phyloP scores from a whole-genome alignment of 2,888 invertebrate genomes.

The Cryptosula pallasiana region DNA sequence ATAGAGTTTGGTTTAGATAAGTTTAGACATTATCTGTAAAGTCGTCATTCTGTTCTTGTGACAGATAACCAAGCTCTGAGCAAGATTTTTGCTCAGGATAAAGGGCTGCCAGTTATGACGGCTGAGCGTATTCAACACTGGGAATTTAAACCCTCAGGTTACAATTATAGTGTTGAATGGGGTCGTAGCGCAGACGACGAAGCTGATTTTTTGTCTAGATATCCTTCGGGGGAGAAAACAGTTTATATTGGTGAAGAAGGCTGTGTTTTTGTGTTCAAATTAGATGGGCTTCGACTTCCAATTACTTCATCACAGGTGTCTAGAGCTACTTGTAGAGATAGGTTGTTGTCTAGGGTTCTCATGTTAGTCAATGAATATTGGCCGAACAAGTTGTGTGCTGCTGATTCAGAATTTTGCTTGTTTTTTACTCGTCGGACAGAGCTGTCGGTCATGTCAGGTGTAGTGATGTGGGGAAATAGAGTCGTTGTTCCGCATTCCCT shows the following conservation, averaged over 20 bases:
- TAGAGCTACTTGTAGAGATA: background rate
- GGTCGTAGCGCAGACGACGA: background rate
- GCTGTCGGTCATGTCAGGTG: background rate
- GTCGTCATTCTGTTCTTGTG: background rate
- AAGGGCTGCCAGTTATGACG: background rate
- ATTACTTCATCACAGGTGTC: background rate
- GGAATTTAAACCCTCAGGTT: background rate
- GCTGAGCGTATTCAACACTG: background rate
- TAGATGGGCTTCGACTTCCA: background rate
- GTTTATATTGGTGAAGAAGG: background rate
- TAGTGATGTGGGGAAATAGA: background rate
- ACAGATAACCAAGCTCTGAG: background rate
- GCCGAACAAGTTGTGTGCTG: background rate
- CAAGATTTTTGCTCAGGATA: background rate
- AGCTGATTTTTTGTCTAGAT: background rate
- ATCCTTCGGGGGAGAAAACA: background rate
- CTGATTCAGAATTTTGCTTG: background rate
- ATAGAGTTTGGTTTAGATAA: background rate
- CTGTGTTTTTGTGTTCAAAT: background rate
- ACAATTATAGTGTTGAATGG: background rate
- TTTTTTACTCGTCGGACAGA: background rate
- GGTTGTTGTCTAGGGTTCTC: background rate
- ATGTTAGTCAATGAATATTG: background rate
- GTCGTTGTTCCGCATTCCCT: background rate
- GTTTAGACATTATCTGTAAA: background rate